Evolutionary conservation across 2,888 invertebrate genomes (phyloP).

Genomic region (Nowickia ferox): DNA sequence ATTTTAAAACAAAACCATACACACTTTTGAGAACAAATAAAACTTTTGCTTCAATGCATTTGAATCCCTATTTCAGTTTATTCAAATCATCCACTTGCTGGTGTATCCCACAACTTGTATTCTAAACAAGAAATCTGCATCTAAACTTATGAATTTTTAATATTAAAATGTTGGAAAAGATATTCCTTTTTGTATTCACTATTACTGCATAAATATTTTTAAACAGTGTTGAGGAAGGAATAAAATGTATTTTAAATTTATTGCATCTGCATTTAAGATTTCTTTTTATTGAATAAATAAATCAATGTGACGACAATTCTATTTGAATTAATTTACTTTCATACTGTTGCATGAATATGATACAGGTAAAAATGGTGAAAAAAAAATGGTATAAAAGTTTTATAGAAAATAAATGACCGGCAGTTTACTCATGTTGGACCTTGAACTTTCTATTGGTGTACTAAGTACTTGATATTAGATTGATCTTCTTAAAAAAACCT

Average conservation of each 20-base stretch:
- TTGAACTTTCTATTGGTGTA: too few species aligned
- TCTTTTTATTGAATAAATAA: neutral
- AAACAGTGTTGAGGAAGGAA: constrained; percentile 14
- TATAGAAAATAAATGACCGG: too few species aligned
- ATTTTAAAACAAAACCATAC: neutral
- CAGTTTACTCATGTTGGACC: too few species aligned
- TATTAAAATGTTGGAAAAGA: constrained; percentile 20
- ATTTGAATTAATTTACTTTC: too few species aligned
- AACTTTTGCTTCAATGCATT: neutral
- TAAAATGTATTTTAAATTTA: constrained; percentile 36
- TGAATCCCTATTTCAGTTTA: constrained; percentile 23
- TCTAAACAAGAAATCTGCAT: constrained; percentile 20
- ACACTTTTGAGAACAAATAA: too few species aligned
- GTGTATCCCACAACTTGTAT: constrained; percentile 1
- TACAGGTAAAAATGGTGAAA: too few species aligned
- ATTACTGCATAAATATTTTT: neutral
- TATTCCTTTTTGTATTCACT: neutral
- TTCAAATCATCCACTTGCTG: constrained; percentile 8
- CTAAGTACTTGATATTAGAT: too few species aligned
- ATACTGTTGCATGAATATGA: too few species aligned
- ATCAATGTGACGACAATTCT: neutral
- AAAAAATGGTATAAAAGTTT: too few species aligned
- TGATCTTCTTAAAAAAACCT: too few species aligned
- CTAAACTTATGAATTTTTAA: constrained; percentile 53
- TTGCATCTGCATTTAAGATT: constrained; percentile 29